Percentiles rank a stretch among this genome's conserved stretches.
phyloP scores from a whole-genome alignment of 2,113 vertebrate genomes.

The Chroicocephalus ridibundus region DNA sequence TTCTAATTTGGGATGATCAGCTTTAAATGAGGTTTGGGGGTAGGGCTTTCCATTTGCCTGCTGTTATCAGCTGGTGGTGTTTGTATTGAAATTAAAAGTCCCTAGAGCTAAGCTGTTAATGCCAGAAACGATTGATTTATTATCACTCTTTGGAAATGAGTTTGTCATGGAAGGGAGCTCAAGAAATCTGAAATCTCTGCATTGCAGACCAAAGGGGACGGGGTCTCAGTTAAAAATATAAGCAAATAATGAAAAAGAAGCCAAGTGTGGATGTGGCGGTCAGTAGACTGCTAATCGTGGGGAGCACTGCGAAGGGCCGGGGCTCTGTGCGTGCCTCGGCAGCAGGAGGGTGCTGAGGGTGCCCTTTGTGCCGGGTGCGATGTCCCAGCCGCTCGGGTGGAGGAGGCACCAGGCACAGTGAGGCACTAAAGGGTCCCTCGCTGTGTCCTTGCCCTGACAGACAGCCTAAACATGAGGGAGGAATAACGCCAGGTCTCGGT shows the following conservation, averaged over 20 bases:
- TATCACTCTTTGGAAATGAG: background rate
- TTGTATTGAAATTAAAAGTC: background rate
- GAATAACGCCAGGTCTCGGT: background rate
- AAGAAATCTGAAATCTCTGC: background rate
- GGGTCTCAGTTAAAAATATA: background rate
- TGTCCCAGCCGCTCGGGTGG: background rate
- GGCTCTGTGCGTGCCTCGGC: background rate
- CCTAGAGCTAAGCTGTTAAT: background rate
- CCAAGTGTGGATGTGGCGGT: background rate
- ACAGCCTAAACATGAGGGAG: background rate
- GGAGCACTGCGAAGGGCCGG: background rate
- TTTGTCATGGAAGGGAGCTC: background rate
- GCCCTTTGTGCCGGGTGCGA: fast-evolving
- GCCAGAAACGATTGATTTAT: background rate
- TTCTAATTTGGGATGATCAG: conserved; percentile 31
- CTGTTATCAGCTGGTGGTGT: background rate
- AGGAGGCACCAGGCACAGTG: background rate
- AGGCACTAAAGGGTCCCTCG: background rate
- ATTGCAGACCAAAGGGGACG: background rate
- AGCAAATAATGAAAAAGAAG: background rate
- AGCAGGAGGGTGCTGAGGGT: background rate
- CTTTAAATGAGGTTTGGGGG: conserved; percentile 12
- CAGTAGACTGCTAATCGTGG: background rate
- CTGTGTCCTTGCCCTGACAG: background rate
- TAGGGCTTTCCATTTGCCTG: conserved; percentile 2